phyloP scores from a whole-genome alignment of 1,140 invertebrate genomes.

The Aphelenchoides fujianensis region DNA sequence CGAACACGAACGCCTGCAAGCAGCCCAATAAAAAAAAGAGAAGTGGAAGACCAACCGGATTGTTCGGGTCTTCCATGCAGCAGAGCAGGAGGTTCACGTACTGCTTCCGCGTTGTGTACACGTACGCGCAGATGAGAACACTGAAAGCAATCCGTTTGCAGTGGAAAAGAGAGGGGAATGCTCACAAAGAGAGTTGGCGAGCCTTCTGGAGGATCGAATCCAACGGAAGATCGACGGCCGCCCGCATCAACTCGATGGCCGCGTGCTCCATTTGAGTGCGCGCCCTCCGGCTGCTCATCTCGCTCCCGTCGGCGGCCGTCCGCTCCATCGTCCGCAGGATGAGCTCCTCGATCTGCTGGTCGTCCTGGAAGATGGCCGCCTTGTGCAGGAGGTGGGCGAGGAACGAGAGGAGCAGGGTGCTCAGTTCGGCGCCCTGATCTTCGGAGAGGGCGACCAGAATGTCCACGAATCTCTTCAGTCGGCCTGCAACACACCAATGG shows the following conservation, averaged over 20 bases:
- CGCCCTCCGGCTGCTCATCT: not conserved
- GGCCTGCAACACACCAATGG: constrained; percentile 29
- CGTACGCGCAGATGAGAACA: constrained; percentile 45
- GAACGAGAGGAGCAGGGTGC: constrained; percentile 33
- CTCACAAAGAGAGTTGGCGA: constrained; percentile 36
- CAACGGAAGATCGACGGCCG: constrained; percentile 22
- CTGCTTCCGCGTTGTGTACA: constrained; percentile 36
- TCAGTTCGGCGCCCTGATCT: constrained; percentile 33
- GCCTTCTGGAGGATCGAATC: constrained; percentile 35
- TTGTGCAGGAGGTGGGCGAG: constrained; percentile 35
- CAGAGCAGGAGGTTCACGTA: constrained; percentile 43
- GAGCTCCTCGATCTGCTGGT: constrained; percentile 29
- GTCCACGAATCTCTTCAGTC: constrained; percentile 42
- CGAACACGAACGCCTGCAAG: constrained; percentile 31
- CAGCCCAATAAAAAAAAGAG: constrained; percentile 20
- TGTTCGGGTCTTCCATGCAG: constrained; percentile 30
- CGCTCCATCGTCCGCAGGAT: constrained; percentile 11
- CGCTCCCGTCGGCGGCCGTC: constrained; percentile 11
- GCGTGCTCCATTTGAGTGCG: constrained; percentile 23
- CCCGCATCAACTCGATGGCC: constrained; percentile 34
- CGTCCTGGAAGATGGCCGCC: constrained; percentile 26
- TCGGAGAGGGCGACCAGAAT: constrained; percentile 39
- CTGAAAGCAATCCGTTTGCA: constrained; percentile 30
- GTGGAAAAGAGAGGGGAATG: constrained; percentile 3
- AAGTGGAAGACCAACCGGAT: constrained; percentile 4